Conservation (phyloP, 2,113 vertebrate genomes). For the Arothron firmamentum region DNA sequence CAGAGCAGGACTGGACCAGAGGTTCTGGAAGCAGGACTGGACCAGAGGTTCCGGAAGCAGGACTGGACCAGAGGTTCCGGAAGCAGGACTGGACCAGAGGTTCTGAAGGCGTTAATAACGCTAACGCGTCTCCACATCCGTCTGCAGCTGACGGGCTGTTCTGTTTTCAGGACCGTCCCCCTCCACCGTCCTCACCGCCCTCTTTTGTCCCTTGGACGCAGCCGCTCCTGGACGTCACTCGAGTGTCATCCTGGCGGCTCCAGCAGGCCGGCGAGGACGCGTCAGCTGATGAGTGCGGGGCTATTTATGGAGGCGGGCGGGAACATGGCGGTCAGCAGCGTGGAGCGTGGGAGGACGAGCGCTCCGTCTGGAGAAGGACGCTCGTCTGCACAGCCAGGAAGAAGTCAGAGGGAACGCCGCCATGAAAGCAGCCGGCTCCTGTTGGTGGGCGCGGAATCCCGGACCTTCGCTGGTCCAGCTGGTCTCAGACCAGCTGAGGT, state of each 20-base stretch:
- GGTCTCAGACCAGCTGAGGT: too few relatives aligned
- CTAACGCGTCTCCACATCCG: too few relatives aligned
- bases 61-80: background rate
- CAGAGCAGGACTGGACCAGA: background rate
- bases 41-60: background rate
- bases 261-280: slow-evolving; percentile 30
- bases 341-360: slow-evolving; percentile 54
- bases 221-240: slow-evolving; percentile 1
- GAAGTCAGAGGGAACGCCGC: too few relatives aligned
- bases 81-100: too few relatives aligned
- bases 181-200: too few relatives aligned
- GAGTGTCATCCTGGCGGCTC: slow-evolving; percentile 32
- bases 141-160: too few relatives aligned
- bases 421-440: too few relatives aligned
- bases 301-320: slow-evolving; percentile 54
- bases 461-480: too few relatives aligned
- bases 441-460: too few relatives aligned
- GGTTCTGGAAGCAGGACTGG: background rate
- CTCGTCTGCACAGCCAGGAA: background rate
- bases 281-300: slow-evolving; percentile 43
- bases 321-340: slow-evolving; percentile 52
- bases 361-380: slow-evolving; percentile 14
- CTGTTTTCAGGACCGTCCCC: too few relatives aligned
- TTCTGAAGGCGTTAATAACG: too few relatives aligned
- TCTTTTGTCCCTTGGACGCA: too few relatives aligned